Conservation (phyloP, 2,797 vertebrate genomes). For the Microtus obscurus region DNA sequence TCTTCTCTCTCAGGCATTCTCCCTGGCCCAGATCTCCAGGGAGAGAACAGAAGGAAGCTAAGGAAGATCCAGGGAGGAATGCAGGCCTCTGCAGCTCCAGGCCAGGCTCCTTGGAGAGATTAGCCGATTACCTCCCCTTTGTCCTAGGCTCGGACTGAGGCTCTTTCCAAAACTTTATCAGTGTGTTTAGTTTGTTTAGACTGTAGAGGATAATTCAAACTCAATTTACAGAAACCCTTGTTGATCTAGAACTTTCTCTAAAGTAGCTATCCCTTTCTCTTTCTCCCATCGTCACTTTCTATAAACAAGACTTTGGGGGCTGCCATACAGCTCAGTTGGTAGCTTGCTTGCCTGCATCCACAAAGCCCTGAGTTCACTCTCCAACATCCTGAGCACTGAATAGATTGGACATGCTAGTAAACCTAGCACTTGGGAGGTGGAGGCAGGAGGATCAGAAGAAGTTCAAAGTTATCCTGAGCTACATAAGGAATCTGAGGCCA, state of each 20-base stretch:
- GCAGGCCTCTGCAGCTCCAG: neutral
- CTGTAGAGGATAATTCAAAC: neutral
- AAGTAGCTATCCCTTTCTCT: neutral
- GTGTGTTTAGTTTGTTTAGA: neutral
- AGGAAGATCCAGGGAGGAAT: slow-evolving; percentile 19
- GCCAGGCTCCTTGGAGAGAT: neutral
- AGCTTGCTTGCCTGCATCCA: neutral
- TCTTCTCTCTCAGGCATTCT: slow-evolving; percentile 39
- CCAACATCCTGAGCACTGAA: no score
- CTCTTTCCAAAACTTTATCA: neutral
- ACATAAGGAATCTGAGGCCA: no score
- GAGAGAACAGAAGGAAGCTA: neutral
- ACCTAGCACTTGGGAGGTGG: no score
- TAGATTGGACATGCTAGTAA: no score
- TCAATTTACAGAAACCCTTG: slow-evolving; percentile 4
- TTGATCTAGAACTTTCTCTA: slow-evolving; percentile 39
- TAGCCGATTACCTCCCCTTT: neutral
- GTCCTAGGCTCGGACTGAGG: neutral
- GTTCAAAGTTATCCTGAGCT: no score
- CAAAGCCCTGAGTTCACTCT: no score
- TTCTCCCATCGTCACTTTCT: neutral
- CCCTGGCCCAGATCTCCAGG: slow-evolving; percentile 46
- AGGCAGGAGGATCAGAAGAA: no score
- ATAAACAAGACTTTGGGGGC: neutral
- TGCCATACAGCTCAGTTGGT: neutral